Conservation (phyloP, 2,113 vertebrate species). For the Tenrec ecaudatus region DNA sequence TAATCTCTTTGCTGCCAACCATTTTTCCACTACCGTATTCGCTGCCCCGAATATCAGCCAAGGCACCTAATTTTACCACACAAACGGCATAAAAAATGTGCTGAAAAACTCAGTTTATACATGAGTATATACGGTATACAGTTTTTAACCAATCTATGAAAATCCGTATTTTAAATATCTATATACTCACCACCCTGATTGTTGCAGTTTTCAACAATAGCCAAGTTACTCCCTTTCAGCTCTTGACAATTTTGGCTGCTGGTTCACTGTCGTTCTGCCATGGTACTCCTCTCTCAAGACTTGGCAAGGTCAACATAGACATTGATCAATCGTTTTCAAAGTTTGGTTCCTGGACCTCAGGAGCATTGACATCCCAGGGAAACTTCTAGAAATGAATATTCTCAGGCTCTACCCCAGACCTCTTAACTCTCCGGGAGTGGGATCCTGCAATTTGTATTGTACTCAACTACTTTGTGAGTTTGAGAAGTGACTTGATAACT, state of each 20-base stretch:
- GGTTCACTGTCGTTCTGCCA: not conserved
- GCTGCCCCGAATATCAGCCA: too few species aligned
- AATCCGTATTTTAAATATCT: not conserved
- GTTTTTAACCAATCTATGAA: constrained; percentile 33
- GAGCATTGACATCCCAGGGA: not conserved
- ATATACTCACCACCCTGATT: not conserved
- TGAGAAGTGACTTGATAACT: too few species aligned
- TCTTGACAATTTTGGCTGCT: constrained; percentile 13
- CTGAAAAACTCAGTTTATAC: too few species aligned
- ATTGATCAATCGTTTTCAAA: not conserved
- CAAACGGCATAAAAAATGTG: too few species aligned
- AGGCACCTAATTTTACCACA: too few species aligned
- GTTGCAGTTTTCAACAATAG: not conserved
- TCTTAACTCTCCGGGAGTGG: not conserved
- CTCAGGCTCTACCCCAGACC: not conserved
- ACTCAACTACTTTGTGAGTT: too few species aligned
- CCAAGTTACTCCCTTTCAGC: not conserved
- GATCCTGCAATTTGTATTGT: too few species aligned
- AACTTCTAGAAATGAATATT: constrained; percentile 36
- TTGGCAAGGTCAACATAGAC: not conserved
- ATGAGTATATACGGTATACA: not conserved
- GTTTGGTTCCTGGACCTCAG: not conserved
- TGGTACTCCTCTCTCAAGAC: constrained; percentile 6
- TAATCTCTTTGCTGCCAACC: not conserved
- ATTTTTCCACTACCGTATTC: not conserved